phyloP scores from a whole-genome alignment of 2,113 vertebrate species.

The Sebastes fasciatus region DNA sequence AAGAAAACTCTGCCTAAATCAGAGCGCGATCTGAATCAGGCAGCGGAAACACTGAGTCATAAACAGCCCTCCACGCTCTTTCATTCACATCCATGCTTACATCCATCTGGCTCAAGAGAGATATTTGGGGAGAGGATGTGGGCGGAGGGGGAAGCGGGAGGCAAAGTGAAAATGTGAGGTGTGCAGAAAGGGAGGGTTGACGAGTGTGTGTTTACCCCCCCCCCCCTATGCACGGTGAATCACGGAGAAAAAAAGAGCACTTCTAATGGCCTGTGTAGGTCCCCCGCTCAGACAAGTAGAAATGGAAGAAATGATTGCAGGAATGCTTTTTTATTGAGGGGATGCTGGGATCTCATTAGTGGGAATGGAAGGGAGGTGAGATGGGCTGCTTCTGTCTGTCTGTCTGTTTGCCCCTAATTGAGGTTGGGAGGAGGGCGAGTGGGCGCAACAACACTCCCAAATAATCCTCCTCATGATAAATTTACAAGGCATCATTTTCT shows the following conservation, averaged over 20 bases:
- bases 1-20: conserved; percentile 41
- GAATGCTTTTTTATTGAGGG: conserved; percentile 50
- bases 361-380: conserved; percentile 48
- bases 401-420: conserved; percentile 69
- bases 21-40: conserved; percentile 40
- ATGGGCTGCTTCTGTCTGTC: conserved; percentile 40
- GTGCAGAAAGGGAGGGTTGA: conserved; percentile 27
- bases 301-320: conserved; percentile 64
- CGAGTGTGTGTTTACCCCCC: conserved; percentile 44
- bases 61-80: conserved; percentile 37
- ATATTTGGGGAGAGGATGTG: conserved; percentile 60
- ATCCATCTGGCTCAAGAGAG: conserved; percentile 60
- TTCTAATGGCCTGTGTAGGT: conserved; percentile 52
- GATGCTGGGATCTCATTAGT: conserved; percentile 75
- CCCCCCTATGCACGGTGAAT: conserved; percentile 39
- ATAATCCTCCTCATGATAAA: conserved; percentile 66
- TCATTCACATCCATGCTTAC: conserved; percentile 53
- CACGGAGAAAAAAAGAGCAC: conserved; percentile 55
- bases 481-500: conserved; percentile 68
- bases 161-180: conserved; percentile 52
- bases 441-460: conserved; percentile 38
- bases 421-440: conserved; percentile 50
- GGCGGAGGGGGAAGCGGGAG: conserved; percentile 44
- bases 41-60: conserved; percentile 61
- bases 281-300: conserved; percentile 46